Evolutionary conservation across 2,888 invertebrate species (phyloP), one percentile per base, ranked within the genome.

Genomic region (Thera britannica): DNA sequence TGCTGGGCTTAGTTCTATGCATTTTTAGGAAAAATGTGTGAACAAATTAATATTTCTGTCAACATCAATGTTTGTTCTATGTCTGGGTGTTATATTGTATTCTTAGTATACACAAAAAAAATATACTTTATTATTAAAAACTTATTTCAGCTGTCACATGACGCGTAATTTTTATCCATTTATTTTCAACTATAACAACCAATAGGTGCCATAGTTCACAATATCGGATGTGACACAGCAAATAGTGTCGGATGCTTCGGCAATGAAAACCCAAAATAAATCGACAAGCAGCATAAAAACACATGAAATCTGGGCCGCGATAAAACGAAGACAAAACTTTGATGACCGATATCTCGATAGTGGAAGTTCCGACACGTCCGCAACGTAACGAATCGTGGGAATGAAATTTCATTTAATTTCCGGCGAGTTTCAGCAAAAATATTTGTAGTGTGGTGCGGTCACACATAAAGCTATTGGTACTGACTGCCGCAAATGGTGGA

Each of bases 371-470:
- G 64, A 70, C 71, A 61, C 70, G 65, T 62, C 66, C 72, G 70
- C 65, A 67, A 71, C 67, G 59, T 66, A 62, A 52, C 72, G 66
- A 69, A 71, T 77, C 79, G 66, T 75, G 79, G 75, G 78, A 81
- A 82, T 80, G 79, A 78, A 77, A 80, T 79, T 73, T 79, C 81
- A 84, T 88, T 87, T 84, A 87, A 89, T 89, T 88, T 90, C 89
- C 89, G 85, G 74, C 68, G 72, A 75, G 75, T 82, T 83, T 79
- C 79, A 81, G 75, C 74, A 71, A 72, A 77, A 62, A 65, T 70
- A 63, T 68, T 68, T 70, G 44, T 48, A 35, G 38, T 35, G 35
- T 52, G 44, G 44, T 44, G 11, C 49, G 38, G 55, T 62, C 12
- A 44, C 35, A 38, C 9, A 34, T n/a, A 49, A 63, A 38, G 36